phyloP scores from a whole-genome alignment of 2,888 invertebrate genomes.

The Volucella inanis region DNA sequence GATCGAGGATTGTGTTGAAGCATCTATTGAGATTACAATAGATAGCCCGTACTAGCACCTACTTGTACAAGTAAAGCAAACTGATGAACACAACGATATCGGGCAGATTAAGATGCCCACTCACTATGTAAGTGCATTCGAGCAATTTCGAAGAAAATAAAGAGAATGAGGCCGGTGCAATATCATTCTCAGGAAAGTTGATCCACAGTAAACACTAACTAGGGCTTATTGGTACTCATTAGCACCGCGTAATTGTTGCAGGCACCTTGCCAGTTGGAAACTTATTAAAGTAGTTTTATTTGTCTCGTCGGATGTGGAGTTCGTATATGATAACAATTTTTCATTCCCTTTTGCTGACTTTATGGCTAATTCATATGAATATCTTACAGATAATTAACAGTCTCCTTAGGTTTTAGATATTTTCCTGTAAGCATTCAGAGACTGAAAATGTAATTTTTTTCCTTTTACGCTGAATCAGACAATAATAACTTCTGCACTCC shows the following conservation, averaged over 20 bases:
- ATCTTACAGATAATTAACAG: no score
- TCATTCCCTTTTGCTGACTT: no score
- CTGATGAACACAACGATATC: conserved; percentile 96
- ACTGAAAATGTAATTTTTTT: no score
- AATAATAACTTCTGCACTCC: no score
- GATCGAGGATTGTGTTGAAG: conserved; percentile 95
- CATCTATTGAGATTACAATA: conserved; percentile 94
- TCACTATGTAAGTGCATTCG: conserved; percentile 95
- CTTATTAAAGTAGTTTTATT: conserved; percentile 96
- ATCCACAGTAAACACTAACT: conserved; percentile 93
- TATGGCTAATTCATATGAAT: no score
- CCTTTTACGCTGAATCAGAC: no score
- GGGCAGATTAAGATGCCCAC: conserved; percentile 97
- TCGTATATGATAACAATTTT: no score
- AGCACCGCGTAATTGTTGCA: conserved; percentile 91
- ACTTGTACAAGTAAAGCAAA: conserved; percentile 93
- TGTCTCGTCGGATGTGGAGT: conserved; percentile 87
- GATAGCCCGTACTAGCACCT: conserved; percentile 88
- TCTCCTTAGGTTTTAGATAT: no score
- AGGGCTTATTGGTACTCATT: conserved; percentile 90
- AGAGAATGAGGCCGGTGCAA: conserved; percentile 95
- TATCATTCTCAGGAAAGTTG: conserved; percentile 95
- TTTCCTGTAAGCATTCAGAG: no score
- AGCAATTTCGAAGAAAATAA: conserved; percentile 94
- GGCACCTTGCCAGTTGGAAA: conserved; percentile 98